Evolutionary conservation across 2,113 vertebrate species (phyloP), one percentile per base, ranked within the genome.

Genomic region (Protobothrops mucrosquamatus): DNA sequence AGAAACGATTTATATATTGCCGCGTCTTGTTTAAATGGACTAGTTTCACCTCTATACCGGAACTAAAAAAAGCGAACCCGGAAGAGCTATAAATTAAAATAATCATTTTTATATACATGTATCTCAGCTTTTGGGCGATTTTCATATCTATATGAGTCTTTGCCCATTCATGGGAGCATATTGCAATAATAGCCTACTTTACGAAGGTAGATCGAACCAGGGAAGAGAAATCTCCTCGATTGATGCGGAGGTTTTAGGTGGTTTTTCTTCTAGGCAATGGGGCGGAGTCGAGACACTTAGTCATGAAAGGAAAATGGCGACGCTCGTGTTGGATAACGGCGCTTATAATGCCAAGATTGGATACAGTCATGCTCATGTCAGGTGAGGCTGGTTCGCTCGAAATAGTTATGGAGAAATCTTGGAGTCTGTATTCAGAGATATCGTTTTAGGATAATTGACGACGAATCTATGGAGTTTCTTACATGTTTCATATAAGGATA

Each of bases 341-440:
- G 99, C 99, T 20, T 98, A 98, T 89, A 98, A 98, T 24, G 99
- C 99, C 46, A 99, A 99, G 94, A 99, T 99, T 69, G 99, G 99
- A 1, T 99, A 99, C 97, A 99, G 98, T 91, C 98, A 98, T 91
- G 98, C 98, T 54, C 97, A 97, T 93, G 99, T 99, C 95, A 99
- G 99, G 99, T 99, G 94, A 95, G 95, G 81, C 90, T 29, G 29
- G 57, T 1, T n/a, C 23, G 34, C 7, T 56, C 34, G 22, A 64
- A 52, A 46, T 3, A 57, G 14, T 55, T 85, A 43, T 26, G 23
- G 54, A 8, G 34, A 46, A 55, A 24, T 18, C 48, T 51, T 10
- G 46, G 57, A 87, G 7, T 10, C n/a, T 43, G 34, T 34, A 8
- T 26, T 56, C 29, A 54, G 7, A 54, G 20, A 22, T 52, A 55